Conservation (phyloP, 2,888 invertebrate species). For the Tinea pellionella region DNA sequence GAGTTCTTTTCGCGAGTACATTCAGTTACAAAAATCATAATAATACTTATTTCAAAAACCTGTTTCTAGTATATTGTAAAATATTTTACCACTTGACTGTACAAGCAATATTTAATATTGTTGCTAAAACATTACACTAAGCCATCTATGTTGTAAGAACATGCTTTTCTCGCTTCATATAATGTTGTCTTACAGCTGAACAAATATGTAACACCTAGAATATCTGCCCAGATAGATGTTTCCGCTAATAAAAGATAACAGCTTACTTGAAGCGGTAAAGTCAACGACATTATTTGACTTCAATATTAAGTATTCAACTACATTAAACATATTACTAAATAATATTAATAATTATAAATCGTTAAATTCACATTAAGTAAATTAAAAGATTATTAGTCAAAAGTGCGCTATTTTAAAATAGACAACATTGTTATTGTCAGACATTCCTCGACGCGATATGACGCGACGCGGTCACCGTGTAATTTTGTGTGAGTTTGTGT, state of each 20-base stretch:
- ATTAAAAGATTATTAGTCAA: too few relatives aligned
- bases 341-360: too few relatives aligned
- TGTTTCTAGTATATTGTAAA: too few relatives aligned
- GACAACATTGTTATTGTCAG: not conserved
- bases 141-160: slow-evolving; percentile 30
- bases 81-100: too few relatives aligned
- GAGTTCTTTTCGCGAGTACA: too few relatives aligned
- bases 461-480: not conserved
- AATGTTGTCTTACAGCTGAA: slow-evolving; percentile 43
- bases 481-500: not conserved
- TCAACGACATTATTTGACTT: not conserved
- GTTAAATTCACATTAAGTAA: not conserved
- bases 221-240: slow-evolving; percentile 5
- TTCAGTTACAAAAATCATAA: too few relatives aligned
- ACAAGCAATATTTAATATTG: too few relatives aligned
- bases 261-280: not conserved
- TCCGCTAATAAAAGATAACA: slow-evolving; percentile 10
- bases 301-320: not conserved
- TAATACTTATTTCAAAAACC: too few relatives aligned
- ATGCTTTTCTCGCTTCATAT: slow-evolving; percentile 42
- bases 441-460: too few relatives aligned
- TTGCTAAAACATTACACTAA: slow-evolving; percentile 15
- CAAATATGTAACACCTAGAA: slow-evolving; percentile 25
- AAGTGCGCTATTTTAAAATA: not conserved
- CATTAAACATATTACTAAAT: not conserved